Conservation (phyloP, 2,888 invertebrate genomes). For the Sycophila texana region DNA sequence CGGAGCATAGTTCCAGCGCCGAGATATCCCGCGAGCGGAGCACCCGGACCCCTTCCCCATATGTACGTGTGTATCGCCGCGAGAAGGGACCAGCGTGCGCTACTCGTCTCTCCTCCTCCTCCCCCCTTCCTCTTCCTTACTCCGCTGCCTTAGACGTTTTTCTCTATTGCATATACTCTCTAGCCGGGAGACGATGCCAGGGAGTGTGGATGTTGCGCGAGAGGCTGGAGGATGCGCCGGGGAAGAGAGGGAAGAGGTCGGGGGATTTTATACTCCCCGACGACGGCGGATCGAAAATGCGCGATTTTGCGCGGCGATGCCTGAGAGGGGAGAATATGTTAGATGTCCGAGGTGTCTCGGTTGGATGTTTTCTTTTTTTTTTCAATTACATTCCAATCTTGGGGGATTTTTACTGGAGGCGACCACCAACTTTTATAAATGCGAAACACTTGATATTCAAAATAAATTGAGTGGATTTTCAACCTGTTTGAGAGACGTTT, state of each 20-base stretch:
- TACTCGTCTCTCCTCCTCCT: neutral
- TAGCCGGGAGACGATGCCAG: neutral
- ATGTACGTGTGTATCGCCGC: too few relatives aligned
- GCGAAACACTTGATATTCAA: too few relatives aligned
- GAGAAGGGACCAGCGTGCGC: neutral
- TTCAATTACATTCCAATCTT: too few relatives aligned
- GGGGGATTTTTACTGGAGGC: too few relatives aligned
- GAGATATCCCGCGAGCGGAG: neutral
- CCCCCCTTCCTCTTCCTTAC: neutral
- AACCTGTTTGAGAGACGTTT: too few relatives aligned
- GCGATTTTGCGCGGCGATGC: neutral
- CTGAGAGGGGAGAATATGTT: neutral
- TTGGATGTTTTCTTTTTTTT: too few relatives aligned
- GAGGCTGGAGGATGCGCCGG: slow-evolving; percentile 1
- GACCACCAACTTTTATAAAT: too few relatives aligned
- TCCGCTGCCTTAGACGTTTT: neutral
- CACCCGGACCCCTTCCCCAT: too few relatives aligned
- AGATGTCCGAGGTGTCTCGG: neutral
- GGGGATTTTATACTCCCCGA: slow-evolving; percentile 26
- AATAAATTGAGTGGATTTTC: too few relatives aligned
- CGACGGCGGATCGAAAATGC: slow-evolving; percentile 30
- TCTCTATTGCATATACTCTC: neutral
- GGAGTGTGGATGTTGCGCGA: neutral
- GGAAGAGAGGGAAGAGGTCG: neutral
- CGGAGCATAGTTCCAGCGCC: slow-evolving; percentile 1